Base-by-base conservation (phyloP, 2,113 vertebrate species). In the Oryzias celebensis region DNA sequence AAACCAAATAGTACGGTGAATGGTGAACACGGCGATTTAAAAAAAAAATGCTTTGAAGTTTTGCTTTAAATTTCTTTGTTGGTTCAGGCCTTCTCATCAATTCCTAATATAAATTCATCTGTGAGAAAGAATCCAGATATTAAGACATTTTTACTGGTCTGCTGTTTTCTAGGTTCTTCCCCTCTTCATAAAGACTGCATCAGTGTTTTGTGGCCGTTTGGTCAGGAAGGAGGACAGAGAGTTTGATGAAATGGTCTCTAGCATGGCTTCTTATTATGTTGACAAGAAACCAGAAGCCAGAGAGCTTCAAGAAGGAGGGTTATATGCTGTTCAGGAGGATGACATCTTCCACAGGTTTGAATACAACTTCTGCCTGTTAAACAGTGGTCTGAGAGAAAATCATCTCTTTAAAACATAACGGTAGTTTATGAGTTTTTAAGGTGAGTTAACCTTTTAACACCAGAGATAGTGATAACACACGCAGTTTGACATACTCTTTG, bases 241-340 rank as follows among this genome's bases (percentile, higher is more conserved):
- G 1, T 92, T 86, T 36, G 72, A 84, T 20, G 46, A 0, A 43
- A 68, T 93, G 64, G 65, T 62, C 18, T 66, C 82, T 13, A 62
- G 80, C 15, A 89, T 93, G 85, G 69, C 63, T 4, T 62, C 61
- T 0, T 78, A 85, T 80, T 93, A 89, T 3, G 66, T 72, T 6
- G 68, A 58, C 14, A 79, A 83, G 26, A 87, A 64, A 31, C 76
- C 60, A 0, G 64, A 49, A 54, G 84, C 82, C 20, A 48, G 4
- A 7, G 80, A 86, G 8, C 18, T 90, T 20, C 22, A 66, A 61
- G 65, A 78, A 58, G 88, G 88, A 58, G 75, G 75, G 2, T 20
- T 93, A 1, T 93, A 92, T 13, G 83, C 82, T 0, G 68, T 93
- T 15, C 75, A 90, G 63, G 85, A 91, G 64, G 80, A 86, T 1